These are phyloP conservation scores for Xestoiulus laeticollis DNA, from an alignment of 2,888 invertebrate species.

Conservation along the genomic window DNA sequence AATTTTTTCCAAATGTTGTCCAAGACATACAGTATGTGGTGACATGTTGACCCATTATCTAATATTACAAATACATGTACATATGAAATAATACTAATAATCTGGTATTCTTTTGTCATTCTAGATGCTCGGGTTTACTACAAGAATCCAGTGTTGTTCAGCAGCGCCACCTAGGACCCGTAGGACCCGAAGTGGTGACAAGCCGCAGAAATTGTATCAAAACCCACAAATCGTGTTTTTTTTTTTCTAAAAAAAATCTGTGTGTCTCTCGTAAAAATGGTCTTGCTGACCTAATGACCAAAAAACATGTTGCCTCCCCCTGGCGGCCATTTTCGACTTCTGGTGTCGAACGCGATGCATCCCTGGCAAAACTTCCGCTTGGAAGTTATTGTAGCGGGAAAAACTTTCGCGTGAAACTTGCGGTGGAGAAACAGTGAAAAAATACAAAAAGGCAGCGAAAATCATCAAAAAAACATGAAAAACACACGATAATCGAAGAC, in stretches of 20 bases:
- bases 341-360: neutral
- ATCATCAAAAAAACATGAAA: too few relatives aligned
- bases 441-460: neutral
- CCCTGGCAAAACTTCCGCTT: neutral
- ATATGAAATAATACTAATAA: too few relatives aligned
- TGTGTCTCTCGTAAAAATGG: conserved; percentile 7
- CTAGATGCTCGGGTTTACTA: conserved; percentile 52
- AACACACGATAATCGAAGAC: neutral
- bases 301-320: neutral
- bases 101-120: neutral
- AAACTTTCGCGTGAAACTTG: neutral
- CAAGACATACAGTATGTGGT: too few relatives aligned
- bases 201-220: neutral
- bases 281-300: neutral
- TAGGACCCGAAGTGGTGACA: neutral
- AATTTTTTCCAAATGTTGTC: too few relatives aligned
- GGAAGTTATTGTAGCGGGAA: neutral
- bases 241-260: neutral
- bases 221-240: conserved; percentile 27
- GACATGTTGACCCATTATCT: too few relatives aligned
- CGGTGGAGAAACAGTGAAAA: neutral
- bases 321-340: neutral
- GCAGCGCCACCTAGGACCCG: conserved; percentile 52
- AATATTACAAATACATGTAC: too few relatives aligned
- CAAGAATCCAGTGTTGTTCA: conserved; percentile 53